A percentile compares a stretch with the other conserved stretches of the same genome.
Evolutionary conservation across 2,113 vertebrate genomes (phyloP).

Genomic region (Poeciliopsis turrubarensis): DNA sequence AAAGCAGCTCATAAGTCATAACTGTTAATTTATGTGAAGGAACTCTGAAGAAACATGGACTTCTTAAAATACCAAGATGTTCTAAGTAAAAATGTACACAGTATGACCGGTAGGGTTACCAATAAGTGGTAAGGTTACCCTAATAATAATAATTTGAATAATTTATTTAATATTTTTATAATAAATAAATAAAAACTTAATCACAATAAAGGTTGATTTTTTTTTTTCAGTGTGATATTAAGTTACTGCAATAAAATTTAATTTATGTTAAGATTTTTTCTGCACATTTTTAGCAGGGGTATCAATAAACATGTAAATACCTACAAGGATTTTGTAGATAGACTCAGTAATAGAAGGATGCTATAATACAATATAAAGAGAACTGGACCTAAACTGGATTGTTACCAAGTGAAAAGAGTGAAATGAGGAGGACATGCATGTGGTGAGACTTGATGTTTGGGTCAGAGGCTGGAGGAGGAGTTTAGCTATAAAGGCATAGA

Average conservation of each 20-base stretch:
- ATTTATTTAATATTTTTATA: too few species aligned
- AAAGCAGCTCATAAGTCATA: too few species aligned
- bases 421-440: slow-evolving; percentile 63
- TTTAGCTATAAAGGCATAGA: slow-evolving; percentile 67
- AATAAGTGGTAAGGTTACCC: too few species aligned
- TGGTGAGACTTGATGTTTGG: slow-evolving; percentile 54
- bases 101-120: neutral
- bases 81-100: neutral
- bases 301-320: slow-evolving; percentile 29
- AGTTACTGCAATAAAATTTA: too few species aligned
- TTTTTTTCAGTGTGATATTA: too few species aligned
- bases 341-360: slow-evolving; percentile 32
- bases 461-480: slow-evolving; percentile 42
- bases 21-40: too few species aligned
- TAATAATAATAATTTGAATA: too few species aligned
- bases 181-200: too few species aligned
- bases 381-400: slow-evolving; percentile 20
- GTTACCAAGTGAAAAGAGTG: slow-evolving; percentile 31
- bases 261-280: too few species aligned
- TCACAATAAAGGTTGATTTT: neutral
- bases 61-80: neutral
- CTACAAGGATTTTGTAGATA: slow-evolving; percentile 16
- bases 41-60: neutral
- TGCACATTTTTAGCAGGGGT: too few species aligned
- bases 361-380: neutral